Evolutionary conservation across 2,797 vertebrate species (phyloP), one percentile per base, ranked within the genome.

Genomic region (Pteronotus mesoamericanus): DNA sequence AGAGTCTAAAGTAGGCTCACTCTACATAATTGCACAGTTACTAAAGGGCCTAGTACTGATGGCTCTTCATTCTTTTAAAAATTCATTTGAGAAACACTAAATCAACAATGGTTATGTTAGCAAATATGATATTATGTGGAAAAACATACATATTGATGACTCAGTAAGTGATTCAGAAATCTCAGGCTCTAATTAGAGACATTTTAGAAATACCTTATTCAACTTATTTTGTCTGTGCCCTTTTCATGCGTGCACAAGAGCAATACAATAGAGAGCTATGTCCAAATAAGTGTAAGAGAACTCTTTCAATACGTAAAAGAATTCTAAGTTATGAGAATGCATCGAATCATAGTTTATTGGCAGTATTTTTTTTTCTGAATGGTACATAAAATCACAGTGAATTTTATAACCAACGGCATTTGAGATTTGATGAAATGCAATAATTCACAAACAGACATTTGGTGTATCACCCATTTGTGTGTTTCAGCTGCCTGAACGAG

Each of bases 231-330:
- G 55, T 88, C 51, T 64, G 0, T 68, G 21, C 61, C 69, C 71
- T 87, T 92, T 92, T 59, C 32, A 48, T 55, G 29, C 12, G 32
- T 29, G 21, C 0, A 8, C 32, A 57, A 89, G 57, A 87, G 59
- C 42, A 34, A 68, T 44, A 34, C 0, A 15, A 55, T 34, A 32
- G 57, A 91, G 85, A 94, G 39, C 24, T n/a, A 77, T 16, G n/a
- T 59, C 53, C 96, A 75, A 94, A 85, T 85, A 84, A 95, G 42
- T 69, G 32, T 51, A 90, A 96, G 61, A 96, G 61, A 80, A 89
- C 12, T 51, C 42, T 95, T 77, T 29, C 53, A 74, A 46, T 66
- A 91, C 78, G 90, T 32, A 94, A 44, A 80, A 80, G 91, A 66
- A 72, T 79, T 89, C 75, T 71, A 72, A 91, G 37, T 16, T 39